These are phyloP conservation scores for Chlorops oryzae DNA, from an alignment of 1,140 invertebrate genomes.

Conservation along the genomic window DNA sequence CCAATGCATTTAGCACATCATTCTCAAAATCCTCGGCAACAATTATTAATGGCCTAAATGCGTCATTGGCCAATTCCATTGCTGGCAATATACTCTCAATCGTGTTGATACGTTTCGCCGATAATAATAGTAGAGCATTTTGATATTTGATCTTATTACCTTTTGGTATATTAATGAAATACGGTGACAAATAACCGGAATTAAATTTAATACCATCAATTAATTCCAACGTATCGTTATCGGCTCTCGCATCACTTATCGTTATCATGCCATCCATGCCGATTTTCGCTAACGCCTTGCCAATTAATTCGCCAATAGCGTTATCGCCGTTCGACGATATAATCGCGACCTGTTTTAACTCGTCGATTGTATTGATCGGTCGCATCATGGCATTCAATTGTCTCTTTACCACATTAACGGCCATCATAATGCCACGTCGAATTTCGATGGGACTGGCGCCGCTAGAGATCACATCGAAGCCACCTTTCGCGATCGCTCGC, in stretches of 20 bases:
- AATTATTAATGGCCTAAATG: slow-evolving; percentile 69
- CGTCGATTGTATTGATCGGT: slow-evolving; percentile 82
- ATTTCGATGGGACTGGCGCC: slow-evolving; percentile 94
- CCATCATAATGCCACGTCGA: slow-evolving; percentile 77
- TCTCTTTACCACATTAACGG: slow-evolving; percentile 75
- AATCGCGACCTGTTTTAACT: slow-evolving; percentile 94
- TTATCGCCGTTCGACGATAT: slow-evolving; percentile 92
- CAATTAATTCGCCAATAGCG: slow-evolving; percentile 77
- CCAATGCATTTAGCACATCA: slow-evolving; percentile 70
- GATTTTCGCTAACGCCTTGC: slow-evolving; percentile 85
- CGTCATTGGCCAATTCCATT: slow-evolving; percentile 79
- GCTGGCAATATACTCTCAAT: slow-evolving; percentile 87
- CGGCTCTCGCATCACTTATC: slow-evolving; percentile 91
- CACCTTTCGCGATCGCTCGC: slow-evolving; percentile 85
- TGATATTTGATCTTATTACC: slow-evolving; percentile 87
- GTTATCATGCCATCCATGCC: slow-evolving; percentile 95
- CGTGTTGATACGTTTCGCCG: slow-evolving; percentile 87
- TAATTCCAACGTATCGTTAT: slow-evolving; percentile 83
- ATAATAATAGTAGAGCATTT: slow-evolving; percentile 78
- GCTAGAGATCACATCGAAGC: slow-evolving; percentile 87
- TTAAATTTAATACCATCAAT: slow-evolving; percentile 97
- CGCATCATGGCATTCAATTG: slow-evolving; percentile 76
- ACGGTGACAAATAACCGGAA: slow-evolving; percentile 92
- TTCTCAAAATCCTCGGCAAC: slow-evolving; percentile 75
- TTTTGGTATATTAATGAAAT: slow-evolving; percentile 88